Conservation (phyloP, 1,140 invertebrate species). For the Papilio aristodemus region DNA sequence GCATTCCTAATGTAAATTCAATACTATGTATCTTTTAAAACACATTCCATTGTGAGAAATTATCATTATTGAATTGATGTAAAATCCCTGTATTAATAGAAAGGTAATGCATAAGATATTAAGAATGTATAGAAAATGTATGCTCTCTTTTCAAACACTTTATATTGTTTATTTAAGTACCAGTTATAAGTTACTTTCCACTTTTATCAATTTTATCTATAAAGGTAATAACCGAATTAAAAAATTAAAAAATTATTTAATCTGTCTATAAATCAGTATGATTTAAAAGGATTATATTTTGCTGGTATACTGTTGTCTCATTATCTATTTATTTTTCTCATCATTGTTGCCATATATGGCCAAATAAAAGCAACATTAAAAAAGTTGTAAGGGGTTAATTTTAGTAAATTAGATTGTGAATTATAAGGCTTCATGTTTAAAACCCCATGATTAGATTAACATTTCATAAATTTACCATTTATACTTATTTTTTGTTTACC, state of each 20-base stretch:
- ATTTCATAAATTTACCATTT: slow-evolving; percentile 6
- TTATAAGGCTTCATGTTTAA: slow-evolving; percentile 4
- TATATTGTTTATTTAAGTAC: neutral
- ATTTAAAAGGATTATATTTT: neutral
- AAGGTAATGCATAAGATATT: slow-evolving; percentile 2
- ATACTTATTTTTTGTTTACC: neutral
- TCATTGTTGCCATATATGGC: too few species aligned
- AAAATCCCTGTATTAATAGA: neutral
- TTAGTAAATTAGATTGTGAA: neutral
- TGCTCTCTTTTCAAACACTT: too few species aligned
- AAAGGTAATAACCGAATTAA: too few species aligned
- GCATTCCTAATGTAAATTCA: neutral
- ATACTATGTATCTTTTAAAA: neutral
- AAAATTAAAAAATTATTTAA: too few species aligned
- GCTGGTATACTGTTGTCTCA: neutral
- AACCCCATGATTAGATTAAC: slow-evolving; percentile 21
- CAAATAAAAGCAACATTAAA: too few species aligned
- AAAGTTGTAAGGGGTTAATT: neutral
- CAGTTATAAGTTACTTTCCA: neutral
- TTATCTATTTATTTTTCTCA: neutral
- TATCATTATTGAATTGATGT: neutral
- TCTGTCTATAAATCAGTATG: too few species aligned
- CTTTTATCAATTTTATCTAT: too few species aligned
- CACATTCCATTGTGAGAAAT: neutral
- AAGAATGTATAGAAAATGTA: slow-evolving; percentile 1